A percentile compares a stretch with the other conserved stretches of the same genome.
These are phyloP conservation scores for Campylomormyrus tamandua DNA, from an alignment of 2,113 vertebrate species.

Conservation along the genomic window DNA sequence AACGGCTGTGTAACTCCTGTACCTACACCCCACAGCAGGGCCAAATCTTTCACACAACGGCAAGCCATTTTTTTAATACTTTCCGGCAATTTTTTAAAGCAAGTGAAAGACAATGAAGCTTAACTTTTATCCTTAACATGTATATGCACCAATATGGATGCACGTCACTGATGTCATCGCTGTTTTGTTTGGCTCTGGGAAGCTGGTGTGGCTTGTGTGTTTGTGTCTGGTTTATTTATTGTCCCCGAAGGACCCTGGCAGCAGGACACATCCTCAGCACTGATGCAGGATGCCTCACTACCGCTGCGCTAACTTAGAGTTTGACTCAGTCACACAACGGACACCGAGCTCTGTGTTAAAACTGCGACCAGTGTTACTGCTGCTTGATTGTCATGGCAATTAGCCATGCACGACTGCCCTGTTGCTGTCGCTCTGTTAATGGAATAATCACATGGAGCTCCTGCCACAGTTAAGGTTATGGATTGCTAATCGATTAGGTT, in stretches of 20 bases:
- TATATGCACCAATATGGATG: conserved; percentile 2
- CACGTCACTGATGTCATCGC: background rate
- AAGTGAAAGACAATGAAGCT: background rate
- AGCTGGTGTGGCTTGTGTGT: background rate
- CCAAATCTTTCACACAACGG: background rate
- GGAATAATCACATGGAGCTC: background rate
- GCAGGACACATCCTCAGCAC: background rate
- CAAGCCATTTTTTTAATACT: background rate
- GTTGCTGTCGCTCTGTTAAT: background rate
- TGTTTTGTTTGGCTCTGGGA: background rate
- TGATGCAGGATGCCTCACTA: background rate
- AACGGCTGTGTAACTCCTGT: background rate
- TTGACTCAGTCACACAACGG: background rate
- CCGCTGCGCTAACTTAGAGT: background rate
- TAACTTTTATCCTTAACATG: background rate
- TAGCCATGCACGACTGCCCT: background rate
- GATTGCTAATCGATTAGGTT: background rate
- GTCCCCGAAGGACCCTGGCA: background rate
- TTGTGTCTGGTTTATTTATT: background rate
- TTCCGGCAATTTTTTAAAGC: background rate
- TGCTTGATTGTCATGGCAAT: background rate
- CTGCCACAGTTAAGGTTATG: background rate
- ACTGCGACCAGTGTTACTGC: background rate
- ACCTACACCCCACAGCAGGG: background rate
- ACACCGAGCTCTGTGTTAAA: background rate